Conservation (phyloP, 2,113 vertebrate genomes). For the Gorsachius goisagi region DNA sequence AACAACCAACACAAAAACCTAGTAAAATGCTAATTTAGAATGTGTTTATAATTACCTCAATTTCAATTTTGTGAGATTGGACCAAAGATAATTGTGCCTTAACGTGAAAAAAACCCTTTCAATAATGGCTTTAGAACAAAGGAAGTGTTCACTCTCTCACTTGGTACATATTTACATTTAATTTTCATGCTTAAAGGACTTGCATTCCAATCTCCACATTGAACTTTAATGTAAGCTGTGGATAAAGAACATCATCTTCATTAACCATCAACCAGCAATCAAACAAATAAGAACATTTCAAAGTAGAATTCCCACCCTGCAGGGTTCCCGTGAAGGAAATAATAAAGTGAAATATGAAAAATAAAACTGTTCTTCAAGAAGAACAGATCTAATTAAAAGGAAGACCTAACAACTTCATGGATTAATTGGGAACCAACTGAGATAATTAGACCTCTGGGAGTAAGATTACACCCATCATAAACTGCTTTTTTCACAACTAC, state of each 20-base stretch:
- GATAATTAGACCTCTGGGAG: constrained; percentile 97
- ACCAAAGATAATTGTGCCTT: constrained; percentile 3
- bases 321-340: constrained; percentile 74
- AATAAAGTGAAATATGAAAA: constrained; percentile 75
- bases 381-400: constrained; percentile 85
- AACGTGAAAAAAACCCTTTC: neutral
- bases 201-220: constrained; percentile 28
- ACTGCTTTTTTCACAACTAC: constrained; percentile 86
- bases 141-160: neutral
- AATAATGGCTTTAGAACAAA: constrained; percentile 14
- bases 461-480: constrained; percentile 90
- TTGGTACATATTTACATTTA: constrained; percentile 63
- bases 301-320: constrained; percentile 67
- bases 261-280: constrained; percentile 68
- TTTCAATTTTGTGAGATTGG: neutral
- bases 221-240: constrained; percentile 21
- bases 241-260: constrained; percentile 68
- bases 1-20: accelerated
- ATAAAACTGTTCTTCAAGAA: constrained; percentile 70
- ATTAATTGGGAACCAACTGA: constrained; percentile 96
- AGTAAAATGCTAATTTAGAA: neutral
- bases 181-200: constrained; percentile 47
- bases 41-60: neutral
- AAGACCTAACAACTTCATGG: constrained; percentile 92
- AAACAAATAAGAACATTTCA: constrained; percentile 74